Evolutionary conservation across 2,888 invertebrate species (phyloP).

Genomic region (Eudemis profundana): DNA sequence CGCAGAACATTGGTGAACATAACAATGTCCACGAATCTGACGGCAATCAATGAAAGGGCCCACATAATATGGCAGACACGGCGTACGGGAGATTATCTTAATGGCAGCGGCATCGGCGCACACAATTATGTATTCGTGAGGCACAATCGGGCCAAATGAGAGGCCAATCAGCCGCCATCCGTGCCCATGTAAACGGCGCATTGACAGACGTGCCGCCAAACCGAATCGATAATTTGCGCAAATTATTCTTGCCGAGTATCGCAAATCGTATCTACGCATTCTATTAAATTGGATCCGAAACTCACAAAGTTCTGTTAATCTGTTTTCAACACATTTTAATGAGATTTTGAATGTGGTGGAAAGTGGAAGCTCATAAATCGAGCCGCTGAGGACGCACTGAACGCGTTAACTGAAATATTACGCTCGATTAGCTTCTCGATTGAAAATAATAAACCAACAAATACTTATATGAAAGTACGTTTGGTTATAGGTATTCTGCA

Average conservation of each 20-base stretch:
- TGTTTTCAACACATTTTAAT: too few relatives aligned
- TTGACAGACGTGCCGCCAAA: conserved; percentile 70
- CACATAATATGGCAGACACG: conserved; percentile 55
- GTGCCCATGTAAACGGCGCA: conserved; percentile 61
- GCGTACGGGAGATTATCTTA: conserved; percentile 74
- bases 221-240: conserved; percentile 67
- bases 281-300: not conserved
- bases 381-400: not conserved
- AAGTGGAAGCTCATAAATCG: not conserved
- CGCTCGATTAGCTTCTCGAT: not conserved
- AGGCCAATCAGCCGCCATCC: conserved; percentile 75
- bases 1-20: conserved; percentile 12
- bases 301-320: too few relatives aligned
- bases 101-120: conserved; percentile 67
- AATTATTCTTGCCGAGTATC: conserved; percentile 35
- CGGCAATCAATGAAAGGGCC: conserved; percentile 64
- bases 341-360: too few relatives aligned
- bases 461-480: too few relatives aligned
- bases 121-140: conserved; percentile 79
- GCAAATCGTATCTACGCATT: conserved; percentile 16
- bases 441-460: not conserved
- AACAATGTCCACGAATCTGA: conserved; percentile 35
- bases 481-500: too few relatives aligned
- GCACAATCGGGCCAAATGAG: conserved; percentile 82
- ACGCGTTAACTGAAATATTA: not conserved